These are phyloP conservation scores for Mareca strepera DNA, from an alignment of 2,797 vertebrate genomes.

Conservation along the genomic window DNA sequence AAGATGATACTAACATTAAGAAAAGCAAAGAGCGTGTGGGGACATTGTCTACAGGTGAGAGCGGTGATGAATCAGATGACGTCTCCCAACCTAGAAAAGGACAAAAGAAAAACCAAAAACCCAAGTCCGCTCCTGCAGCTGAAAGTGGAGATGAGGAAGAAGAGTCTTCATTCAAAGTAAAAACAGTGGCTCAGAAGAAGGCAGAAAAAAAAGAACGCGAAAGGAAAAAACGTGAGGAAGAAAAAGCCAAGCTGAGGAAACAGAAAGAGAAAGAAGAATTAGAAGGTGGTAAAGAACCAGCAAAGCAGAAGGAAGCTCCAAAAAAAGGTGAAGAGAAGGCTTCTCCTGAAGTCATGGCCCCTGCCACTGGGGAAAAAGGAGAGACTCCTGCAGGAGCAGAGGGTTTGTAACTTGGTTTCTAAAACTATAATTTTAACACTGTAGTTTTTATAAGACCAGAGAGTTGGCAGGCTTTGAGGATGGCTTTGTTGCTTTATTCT, in stretches of 20 bases:
- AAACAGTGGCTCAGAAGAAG: constrained; percentile 96
- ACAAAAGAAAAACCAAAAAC: constrained; percentile 86
- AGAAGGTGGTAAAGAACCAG: constrained; percentile 79
- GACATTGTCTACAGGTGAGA: constrained; percentile 72
- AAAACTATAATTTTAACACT: background rate
- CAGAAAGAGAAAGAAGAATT: constrained; percentile 87
- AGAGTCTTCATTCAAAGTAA: constrained; percentile 87
- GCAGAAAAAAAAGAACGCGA: constrained; percentile 98
- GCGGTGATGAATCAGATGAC: constrained; percentile 84
- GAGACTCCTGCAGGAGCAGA: constrained; percentile 59
- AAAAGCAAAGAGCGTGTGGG: constrained; percentile 62
- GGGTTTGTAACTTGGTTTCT: constrained; percentile 64
- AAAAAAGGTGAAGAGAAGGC: constrained; percentile 74
- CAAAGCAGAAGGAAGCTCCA: constrained; percentile 62
- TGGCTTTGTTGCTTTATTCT: background rate
- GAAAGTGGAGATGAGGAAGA: constrained; percentile 85
- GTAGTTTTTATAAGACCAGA: background rate
- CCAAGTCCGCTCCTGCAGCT: constrained; percentile 74
- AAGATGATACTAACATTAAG: constrained; percentile 75
- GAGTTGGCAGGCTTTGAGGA: background rate
- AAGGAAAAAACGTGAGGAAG: constrained; percentile 89
- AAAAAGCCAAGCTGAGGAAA: constrained; percentile 86
- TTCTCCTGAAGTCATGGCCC: constrained; percentile 21
- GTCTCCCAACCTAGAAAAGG: constrained; percentile 79
- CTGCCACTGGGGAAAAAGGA: constrained; percentile 68